Base-by-base conservation (phyloP, 2,888 invertebrate genomes). In the Bellardia pandia region DNA sequence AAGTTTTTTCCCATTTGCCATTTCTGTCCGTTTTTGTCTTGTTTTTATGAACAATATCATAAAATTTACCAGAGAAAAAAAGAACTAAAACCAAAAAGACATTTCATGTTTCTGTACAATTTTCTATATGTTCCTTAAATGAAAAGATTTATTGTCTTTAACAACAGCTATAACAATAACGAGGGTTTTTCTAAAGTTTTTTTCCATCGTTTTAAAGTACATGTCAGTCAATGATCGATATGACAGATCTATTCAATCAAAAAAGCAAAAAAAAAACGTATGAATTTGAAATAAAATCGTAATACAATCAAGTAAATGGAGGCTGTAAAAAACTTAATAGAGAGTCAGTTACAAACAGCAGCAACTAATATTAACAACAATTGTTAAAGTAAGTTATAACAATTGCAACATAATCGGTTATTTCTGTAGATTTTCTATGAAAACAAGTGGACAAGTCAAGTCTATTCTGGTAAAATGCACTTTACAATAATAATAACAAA, bases 231-330 rank as follows among this genome's bases (percentile, higher is more conserved):
- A 76, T 76, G 56, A 83, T 86, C 83, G 76, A 80, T 77, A 71
- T 84, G 76, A 84, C 79, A 80, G 85, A 85, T 87, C 78, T 87
- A 87, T 85, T 87, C 75, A 79, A 75, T 82, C 69, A 78, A 66
- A 23, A 23, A 23, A 23, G 66, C 81, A 37, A 37, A 69, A 30
- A 11, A 87, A 62, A 16, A 37, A 48, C 14, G 45, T 6, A 7
- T 42, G 16, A 33, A 56, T 37, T 13, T 60, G 8, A 14, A 71
- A 42, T 3, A 53, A 83, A 77, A 23, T 9, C 16, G 16, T 64
- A 78, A 79, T 45, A 85, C 37, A 76, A 68, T 45, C 33, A 74
- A 75, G 60, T 69, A 74, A 75, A 85, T 79, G 68, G 74, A 85
- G 74, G 51, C 68, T 85, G 51, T 33, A 60, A 66, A 11, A 74